Conservation (phyloP, 1,140 invertebrate species). For the Brevipalpus yothersi region DNA sequence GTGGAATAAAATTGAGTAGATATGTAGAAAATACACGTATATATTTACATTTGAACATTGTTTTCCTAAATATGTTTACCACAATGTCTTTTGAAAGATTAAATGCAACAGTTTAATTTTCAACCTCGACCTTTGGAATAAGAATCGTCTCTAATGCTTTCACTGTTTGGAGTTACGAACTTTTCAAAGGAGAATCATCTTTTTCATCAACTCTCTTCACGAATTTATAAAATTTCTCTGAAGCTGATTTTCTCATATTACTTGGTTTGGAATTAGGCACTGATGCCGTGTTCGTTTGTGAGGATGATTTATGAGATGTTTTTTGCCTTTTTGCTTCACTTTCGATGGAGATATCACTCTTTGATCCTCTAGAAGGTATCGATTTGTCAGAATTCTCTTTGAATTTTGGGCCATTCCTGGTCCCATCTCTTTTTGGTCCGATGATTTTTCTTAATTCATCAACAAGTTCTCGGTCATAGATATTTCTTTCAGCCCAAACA, state of each 20-base stretch:
- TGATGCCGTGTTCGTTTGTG: neutral
- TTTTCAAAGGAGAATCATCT: neutral
- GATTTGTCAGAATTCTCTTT: neutral
- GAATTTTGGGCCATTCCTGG: neutral
- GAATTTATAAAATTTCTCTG: neutral
- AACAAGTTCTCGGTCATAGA: conserved; percentile 65
- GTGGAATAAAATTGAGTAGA: no score
- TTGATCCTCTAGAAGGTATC: no score
- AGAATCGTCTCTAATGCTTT: neutral
- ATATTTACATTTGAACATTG: no score
- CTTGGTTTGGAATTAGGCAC: neutral
- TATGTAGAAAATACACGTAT: no score
- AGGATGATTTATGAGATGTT: neutral
- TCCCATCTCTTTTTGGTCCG: neutral
- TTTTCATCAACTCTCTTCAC: neutral
- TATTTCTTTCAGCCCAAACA: conserved; percentile 70
- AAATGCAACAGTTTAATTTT: neutral
- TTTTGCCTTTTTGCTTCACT: neutral
- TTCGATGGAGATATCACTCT: neutral
- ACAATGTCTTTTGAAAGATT: neutral
- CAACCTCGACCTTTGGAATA: neutral
- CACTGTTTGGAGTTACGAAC: neutral
- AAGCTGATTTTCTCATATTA: neutral
- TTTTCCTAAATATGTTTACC: no score
- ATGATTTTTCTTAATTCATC: conserved; percentile 31